These are phyloP conservation scores for Lasioglossum zephyrum DNA, from an alignment of 2,888 invertebrate genomes.

Conservation along the genomic window DNA sequence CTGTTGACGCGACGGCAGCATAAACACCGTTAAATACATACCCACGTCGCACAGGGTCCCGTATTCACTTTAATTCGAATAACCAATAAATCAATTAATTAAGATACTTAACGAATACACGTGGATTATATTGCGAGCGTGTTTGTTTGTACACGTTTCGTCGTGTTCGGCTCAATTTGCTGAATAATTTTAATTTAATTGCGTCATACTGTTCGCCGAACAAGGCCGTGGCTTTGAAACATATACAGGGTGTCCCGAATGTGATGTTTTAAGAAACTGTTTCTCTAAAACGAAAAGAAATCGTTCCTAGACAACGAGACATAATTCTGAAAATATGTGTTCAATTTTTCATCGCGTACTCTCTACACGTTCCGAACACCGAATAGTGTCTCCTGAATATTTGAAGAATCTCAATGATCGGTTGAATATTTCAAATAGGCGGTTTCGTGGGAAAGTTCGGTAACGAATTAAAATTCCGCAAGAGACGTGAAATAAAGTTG, in stretches of 20 bases:
- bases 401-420: neutral
- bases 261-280: too few relatives aligned
- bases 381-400: neutral
- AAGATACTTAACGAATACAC: neutral
- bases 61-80: neutral
- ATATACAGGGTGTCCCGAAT: too few relatives aligned
- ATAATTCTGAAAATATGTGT: neutral
- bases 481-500: neutral
- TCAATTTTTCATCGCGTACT: neutral
- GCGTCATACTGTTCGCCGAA: neutral
- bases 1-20: neutral
- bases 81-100: slow-evolving; percentile 5
- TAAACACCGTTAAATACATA: neutral
- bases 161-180: neutral
- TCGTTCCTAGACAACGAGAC: too few relatives aligned
- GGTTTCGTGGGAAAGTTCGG: neutral
- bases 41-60: neutral
- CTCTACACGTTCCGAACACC: neutral
- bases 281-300: too few relatives aligned
- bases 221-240: neutral
- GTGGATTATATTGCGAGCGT: neutral
- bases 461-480: neutral
- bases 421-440: neutral
- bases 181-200: slow-evolving; percentile 16
- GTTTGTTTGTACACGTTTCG: neutral